These are phyloP conservation scores for Glyptemys insculpta DNA, from an alignment of 2,797 vertebrate genomes.

Conservation along the genomic window DNA sequence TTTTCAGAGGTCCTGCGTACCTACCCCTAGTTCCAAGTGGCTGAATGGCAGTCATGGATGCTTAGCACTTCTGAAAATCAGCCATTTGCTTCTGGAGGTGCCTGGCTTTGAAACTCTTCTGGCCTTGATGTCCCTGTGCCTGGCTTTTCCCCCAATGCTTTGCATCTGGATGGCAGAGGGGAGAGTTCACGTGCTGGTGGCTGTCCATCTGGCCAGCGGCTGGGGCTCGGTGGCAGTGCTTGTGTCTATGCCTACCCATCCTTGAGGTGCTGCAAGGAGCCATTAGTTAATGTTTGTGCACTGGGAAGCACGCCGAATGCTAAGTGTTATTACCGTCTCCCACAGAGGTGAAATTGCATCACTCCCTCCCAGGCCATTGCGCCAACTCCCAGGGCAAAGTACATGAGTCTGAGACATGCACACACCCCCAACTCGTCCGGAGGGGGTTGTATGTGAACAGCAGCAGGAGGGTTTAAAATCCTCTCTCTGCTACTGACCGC, in stretches of 20 bases:
- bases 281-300: background rate
- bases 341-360: fast-evolving
- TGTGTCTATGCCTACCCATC: background rate
- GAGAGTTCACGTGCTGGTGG: fast-evolving
- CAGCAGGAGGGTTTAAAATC: background rate
- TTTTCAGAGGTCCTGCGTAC: fast-evolving
- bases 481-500: background rate
- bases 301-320: fast-evolving
- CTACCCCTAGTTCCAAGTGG: background rate
- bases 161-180: background rate
- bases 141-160: background rate
- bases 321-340: fast-evolving
- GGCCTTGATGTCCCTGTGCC: background rate
- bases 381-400: fast-evolving
- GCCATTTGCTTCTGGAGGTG: background rate
- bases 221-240: background rate
- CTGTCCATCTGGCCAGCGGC: background rate
- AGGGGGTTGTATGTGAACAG: fast-evolving
- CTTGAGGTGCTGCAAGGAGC: background rate
- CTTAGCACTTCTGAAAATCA: fast-evolving
- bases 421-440: fast-evolving
- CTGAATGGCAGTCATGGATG: background rate
- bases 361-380: no score
- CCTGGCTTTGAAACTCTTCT: background rate
- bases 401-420: background rate